A percentile compares a stretch with the other conserved stretches of the same genome.
Evolutionary conservation across 2,797 vertebrate species (phyloP).

Genomic region (Sebastes steindachneri): DNA sequence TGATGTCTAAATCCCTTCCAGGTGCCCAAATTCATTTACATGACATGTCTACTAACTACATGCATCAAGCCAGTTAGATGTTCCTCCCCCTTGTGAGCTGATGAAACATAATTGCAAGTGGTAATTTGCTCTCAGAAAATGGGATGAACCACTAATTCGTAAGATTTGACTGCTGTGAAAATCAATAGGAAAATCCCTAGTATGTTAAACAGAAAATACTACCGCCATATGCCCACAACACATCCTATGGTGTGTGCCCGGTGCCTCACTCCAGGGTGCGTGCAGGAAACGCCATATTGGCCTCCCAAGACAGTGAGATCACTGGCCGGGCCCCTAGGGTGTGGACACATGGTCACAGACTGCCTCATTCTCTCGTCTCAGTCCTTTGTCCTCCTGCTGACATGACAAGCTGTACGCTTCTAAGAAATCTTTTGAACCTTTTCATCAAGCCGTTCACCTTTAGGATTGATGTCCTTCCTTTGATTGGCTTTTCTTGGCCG

Average conservation of each 20-base stretch:
- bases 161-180: slow-evolving; percentile 26
- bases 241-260: slow-evolving; percentile 43
- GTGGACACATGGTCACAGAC: slow-evolving; percentile 75
- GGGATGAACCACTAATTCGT: slow-evolving; percentile 12
- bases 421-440: slow-evolving; percentile 35
- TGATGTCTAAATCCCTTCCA: slow-evolving; percentile 48
- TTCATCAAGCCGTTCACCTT: slow-evolving; percentile 27
- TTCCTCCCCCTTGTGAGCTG: slow-evolving; percentile 53
- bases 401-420: slow-evolving; percentile 42
- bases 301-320: slow-evolving; percentile 63
- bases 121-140: slow-evolving; percentile 52
- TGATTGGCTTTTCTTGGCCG: slow-evolving; percentile 4
- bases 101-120: slow-evolving; percentile 59
- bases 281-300: slow-evolving; percentile 78
- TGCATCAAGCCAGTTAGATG: slow-evolving; percentile 22
- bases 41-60: slow-evolving; percentile 39
- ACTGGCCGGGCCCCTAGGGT: slow-evolving; percentile 63
- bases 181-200: slow-evolving; percentile 27
- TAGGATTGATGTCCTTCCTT: not conserved
- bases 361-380: slow-evolving; percentile 26
- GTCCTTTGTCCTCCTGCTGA: slow-evolving; percentile 57
- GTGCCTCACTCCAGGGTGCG: slow-evolving; percentile 37
- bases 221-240: slow-evolving; percentile 63
- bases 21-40: slow-evolving; percentile 54
- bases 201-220: slow-evolving; percentile 28